Evolutionary conservation across 2,888 invertebrate genomes (phyloP).

Genomic region (Shargacucullia verbasci): DNA sequence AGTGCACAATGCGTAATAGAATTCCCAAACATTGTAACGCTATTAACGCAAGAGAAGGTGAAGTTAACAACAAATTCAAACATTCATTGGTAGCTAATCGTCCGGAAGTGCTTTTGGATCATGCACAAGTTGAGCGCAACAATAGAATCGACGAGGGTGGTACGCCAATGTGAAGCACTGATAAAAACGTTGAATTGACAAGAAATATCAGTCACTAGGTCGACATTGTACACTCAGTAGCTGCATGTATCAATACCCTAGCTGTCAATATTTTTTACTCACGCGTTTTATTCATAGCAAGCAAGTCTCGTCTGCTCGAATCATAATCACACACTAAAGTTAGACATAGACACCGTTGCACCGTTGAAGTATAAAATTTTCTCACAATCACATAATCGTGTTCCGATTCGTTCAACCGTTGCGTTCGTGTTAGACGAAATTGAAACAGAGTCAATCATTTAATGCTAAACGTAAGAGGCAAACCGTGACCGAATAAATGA

Average conservation of each 20-base stretch:
- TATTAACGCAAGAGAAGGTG: constrained; percentile 88
- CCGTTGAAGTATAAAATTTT: constrained; percentile 82
- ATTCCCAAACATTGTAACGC: constrained; percentile 87
- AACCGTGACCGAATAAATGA: constrained; percentile 88
- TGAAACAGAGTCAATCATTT: constrained; percentile 89
- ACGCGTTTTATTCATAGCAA: constrained; percentile 86
- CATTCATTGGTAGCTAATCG: constrained; percentile 86
- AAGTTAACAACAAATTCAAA: constrained; percentile 88
- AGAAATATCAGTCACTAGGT: constrained; percentile 56
- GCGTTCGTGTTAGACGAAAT: constrained; percentile 87
- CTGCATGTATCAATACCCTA: constrained; percentile 36
- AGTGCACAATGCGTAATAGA: constrained; percentile 87
- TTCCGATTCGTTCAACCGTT: constrained; percentile 86
- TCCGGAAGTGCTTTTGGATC: constrained; percentile 82
- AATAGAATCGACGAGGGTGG: constrained; percentile 83
- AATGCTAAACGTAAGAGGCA: constrained; percentile 86
- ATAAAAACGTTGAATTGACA: constrained; percentile 48
- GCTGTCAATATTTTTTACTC: constrained; percentile 67
- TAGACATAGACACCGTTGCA: constrained; percentile 74
- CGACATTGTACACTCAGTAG: constrained; percentile 41
- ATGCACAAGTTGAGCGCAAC: constrained; percentile 80
- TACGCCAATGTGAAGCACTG: constrained; percentile 53
- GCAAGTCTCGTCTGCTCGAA: constrained; percentile 76
- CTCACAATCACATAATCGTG: constrained; percentile 88
- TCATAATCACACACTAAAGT: constrained; percentile 82